Conservation (phyloP, 1,140 invertebrate species). For the Galleria mellonella region DNA sequence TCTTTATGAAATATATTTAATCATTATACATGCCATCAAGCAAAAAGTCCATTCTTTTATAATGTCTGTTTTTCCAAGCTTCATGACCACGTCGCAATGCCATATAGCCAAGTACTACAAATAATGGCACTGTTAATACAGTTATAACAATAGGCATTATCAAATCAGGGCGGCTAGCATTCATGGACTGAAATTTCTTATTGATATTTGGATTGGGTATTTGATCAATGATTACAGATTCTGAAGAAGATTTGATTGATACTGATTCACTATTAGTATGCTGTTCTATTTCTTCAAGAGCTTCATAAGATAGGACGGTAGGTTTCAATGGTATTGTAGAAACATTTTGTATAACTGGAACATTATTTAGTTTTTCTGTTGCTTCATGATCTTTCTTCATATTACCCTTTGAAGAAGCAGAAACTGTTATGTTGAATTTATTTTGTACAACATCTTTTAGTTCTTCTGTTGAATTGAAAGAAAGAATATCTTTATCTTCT, state of each 20-base stretch:
- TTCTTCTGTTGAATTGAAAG: not conserved
- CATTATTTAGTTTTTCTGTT: constrained; percentile 3
- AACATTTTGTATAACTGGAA: constrained; percentile 10
- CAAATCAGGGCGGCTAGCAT: constrained; percentile 71
- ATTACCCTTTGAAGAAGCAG: not conserved
- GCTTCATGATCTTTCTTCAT: not conserved
- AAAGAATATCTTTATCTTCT: constrained; percentile 8
- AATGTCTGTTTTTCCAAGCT: constrained; percentile 85
- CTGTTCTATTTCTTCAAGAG: constrained; percentile 4
- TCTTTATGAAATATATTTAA: constrained; percentile 35
- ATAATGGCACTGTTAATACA: constrained; percentile 78
- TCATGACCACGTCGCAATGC: constrained; percentile 80
- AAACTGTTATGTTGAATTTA: not conserved
- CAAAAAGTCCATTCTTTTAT: constrained; percentile 85
- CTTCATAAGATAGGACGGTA: constrained; percentile 12
- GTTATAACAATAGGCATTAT: constrained; percentile 80
- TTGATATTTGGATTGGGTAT: constrained; percentile 16
- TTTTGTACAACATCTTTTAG: not conserved
- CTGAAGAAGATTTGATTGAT: constrained; percentile 12
- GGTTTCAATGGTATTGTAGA: constrained; percentile 15
- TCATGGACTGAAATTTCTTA: constrained; percentile 8
- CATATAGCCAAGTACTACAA: constrained; percentile 76
- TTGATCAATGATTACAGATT: constrained; percentile 11
- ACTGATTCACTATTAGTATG: not conserved
- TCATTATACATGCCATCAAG: constrained; percentile 89